Evolutionary conservation across 2,113 vertebrate species (phyloP).

Genomic region (Sinocyclocheilus anophthalmus): DNA sequence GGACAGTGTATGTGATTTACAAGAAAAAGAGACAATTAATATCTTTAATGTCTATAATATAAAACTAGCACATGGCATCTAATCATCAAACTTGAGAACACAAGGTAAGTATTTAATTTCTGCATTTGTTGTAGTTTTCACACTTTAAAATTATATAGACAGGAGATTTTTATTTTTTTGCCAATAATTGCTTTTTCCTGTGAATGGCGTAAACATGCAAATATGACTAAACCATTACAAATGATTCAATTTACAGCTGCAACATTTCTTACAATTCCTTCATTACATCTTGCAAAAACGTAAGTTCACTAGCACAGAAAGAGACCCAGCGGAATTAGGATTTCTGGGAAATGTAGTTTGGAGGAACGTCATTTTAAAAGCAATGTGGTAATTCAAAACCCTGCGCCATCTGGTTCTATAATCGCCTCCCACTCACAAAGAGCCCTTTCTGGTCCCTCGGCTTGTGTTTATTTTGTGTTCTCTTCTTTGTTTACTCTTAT

Average conservation of each 20-base stretch:
- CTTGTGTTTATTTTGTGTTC: slow-evolving; percentile 63
- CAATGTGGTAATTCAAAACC: slow-evolving; percentile 67
- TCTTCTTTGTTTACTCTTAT: slow-evolving; percentile 59
- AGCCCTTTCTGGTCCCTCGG: slow-evolving; percentile 47
- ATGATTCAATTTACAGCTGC: not conserved
- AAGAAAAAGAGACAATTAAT: no score
- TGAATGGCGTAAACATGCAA: not conserved
- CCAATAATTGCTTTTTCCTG: not conserved
- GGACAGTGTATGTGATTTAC: no score
- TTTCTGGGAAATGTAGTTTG: slow-evolving; percentile 67
- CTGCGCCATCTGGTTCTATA: slow-evolving; percentile 56
- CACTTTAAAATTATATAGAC: not conserved
- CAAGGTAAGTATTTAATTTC: not conserved
- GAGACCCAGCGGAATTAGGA: slow-evolving; percentile 63
- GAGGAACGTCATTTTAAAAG: slow-evolving; percentile 54
- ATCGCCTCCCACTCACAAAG: slow-evolving; percentile 64
- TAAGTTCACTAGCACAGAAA: not conserved
- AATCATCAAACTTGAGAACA: not conserved
- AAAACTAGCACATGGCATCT: not conserved
- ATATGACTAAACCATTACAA: not conserved
- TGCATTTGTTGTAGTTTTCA: not conserved
- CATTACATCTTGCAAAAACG: not conserved
- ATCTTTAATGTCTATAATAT: not conserved
- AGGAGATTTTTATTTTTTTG: not conserved
- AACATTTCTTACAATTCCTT: slow-evolving; percentile 2